Evolutionary conservation across 2,797 vertebrate genomes (phyloP).

Genomic region (Ispidina picta): DNA sequence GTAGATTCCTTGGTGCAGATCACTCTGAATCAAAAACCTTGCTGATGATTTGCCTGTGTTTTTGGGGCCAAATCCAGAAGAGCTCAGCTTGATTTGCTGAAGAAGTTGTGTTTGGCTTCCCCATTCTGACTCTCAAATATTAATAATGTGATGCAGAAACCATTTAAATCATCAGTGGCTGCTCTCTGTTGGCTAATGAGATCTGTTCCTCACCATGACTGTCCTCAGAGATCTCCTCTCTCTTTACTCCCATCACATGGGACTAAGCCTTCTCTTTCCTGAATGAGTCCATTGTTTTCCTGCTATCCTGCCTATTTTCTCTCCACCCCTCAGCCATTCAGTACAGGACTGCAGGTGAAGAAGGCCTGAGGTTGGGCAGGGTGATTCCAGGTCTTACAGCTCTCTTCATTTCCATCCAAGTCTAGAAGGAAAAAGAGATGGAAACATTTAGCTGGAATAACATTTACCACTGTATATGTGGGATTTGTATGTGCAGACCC

Average conservation of each 20-base stretch:
- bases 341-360: neutral
- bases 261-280: neutral
- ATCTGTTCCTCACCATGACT: neutral
- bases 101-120: neutral
- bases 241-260: neutral
- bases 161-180: neutral
- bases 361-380: neutral
- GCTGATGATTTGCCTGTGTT: neutral
- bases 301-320: neutral
- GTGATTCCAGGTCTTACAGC: neutral
- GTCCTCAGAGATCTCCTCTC: neutral
- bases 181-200: neutral
- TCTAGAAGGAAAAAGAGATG: neutral
- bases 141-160: neutral
- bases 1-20: neutral
- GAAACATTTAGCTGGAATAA: neutral
- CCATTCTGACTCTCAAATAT: neutral
- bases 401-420: neutral
- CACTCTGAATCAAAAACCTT: neutral
- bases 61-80: neutral
- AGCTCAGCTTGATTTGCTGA: neutral
- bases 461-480: rapidly evolving
- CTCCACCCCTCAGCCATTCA: neutral
- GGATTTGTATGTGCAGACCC: neutral
- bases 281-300: rapidly evolving